Evolutionary conservation across 2,797 vertebrate species (phyloP).

Genomic region (Spatula versicolor): DNA sequence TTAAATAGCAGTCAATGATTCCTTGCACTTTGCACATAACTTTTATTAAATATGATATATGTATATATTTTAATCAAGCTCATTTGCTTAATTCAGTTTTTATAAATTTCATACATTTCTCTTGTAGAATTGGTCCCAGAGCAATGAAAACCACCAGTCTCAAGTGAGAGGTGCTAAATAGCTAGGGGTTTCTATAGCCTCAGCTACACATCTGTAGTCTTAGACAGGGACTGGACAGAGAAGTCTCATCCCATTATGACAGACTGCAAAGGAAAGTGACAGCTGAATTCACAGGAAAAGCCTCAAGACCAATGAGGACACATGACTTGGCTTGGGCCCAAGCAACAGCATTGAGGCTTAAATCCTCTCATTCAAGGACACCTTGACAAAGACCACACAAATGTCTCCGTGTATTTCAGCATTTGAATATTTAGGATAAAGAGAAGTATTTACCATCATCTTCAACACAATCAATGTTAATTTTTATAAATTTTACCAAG

Average conservation of each 20-base stretch:
- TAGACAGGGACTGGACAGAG: background rate
- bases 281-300: constrained; percentile 61
- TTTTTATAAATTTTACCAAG: constrained; percentile 6
- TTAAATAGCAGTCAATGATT: background rate
- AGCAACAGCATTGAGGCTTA: background rate
- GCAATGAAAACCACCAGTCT: background rate
- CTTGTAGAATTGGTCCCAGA: background rate
- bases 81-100: constrained; percentile 5
- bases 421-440: background rate
- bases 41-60: background rate
- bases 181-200: background rate
- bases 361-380: constrained; percentile 70
- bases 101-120: background rate
- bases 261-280: constrained; percentile 8
- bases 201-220: background rate
- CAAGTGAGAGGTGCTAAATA: background rate
- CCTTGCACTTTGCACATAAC: background rate
- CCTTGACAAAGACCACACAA: constrained; percentile 11
- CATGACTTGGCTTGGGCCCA: constrained; percentile 49
- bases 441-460: background rate
- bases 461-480: background rate
- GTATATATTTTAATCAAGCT: constrained; percentile 11
- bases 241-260: constrained; percentile 47
- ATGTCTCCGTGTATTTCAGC: background rate
- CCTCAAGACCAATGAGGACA: constrained; percentile 55